Conservation (phyloP, 64 coral and sea anemone species). For the Actinia tenebrosa region DNA sequence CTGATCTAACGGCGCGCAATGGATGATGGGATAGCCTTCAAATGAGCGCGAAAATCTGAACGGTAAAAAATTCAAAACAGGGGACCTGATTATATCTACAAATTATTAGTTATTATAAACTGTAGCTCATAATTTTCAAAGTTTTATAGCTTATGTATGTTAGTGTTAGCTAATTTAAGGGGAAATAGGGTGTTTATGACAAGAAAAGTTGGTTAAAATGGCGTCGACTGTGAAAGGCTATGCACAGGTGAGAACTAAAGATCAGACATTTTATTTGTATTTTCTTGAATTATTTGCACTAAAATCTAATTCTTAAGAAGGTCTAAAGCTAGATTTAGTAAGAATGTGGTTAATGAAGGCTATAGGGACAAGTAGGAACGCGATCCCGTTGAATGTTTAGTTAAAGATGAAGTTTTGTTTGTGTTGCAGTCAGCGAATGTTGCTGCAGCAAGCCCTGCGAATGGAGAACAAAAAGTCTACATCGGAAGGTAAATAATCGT, state of each 20-base stretch:
- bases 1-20: neutral
- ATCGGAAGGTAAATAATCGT: neutral
- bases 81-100: neutral
- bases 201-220: neutral
- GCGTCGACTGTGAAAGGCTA: neutral
- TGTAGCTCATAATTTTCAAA: neutral
- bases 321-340: neutral
- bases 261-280: neutral
- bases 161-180: neutral
- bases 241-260: neutral
- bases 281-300: neutral
- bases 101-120: neutral
- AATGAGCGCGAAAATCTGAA: conserved; percentile 79
- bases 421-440: neutral
- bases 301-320: neutral
- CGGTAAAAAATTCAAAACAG: conserved; percentile 31
- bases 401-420: neutral
- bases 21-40: conserved; percentile 26
- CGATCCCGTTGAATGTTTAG: neutral
- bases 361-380: neutral
- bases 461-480: neutral
- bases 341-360: neutral
- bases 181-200: neutral
- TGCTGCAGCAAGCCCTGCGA: neutral
- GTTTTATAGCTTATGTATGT: neutral